Evolutionary conservation across 2,113 vertebrate genomes (phyloP).

Genomic region (Jacana jacana): DNA sequence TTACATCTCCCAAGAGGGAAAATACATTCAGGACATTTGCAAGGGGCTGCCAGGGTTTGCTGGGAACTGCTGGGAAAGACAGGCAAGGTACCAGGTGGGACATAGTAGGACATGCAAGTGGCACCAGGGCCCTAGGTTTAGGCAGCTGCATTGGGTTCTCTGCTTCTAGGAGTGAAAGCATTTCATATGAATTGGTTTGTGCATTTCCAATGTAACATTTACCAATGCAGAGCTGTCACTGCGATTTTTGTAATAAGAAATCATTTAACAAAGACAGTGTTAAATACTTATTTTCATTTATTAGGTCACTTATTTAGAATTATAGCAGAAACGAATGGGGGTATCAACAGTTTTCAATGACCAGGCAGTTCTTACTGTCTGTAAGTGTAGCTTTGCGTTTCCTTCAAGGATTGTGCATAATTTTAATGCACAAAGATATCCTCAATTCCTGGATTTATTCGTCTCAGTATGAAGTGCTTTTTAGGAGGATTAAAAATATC

Average conservation of each 20-base stretch:
- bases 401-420: background rate
- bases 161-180: background rate
- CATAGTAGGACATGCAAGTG: background rate
- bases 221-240: background rate
- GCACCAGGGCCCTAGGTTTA: background rate
- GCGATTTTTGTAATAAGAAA: background rate
- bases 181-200: background rate
- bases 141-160: background rate
- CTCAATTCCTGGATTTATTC: background rate
- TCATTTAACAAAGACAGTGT: background rate
- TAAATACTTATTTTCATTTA: background rate
- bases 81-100: background rate
- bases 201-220: background rate
- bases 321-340: background rate
- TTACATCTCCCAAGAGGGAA: background rate
- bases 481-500: background rate
- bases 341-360: background rate
- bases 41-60: background rate
- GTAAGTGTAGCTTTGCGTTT: background rate
- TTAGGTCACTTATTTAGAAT: background rate
- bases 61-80: background rate
- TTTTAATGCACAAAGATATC: background rate
- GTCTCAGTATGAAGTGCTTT: background rate
- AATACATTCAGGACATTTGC: background rate
- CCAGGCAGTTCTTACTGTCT: background rate